These are phyloP conservation scores for Vulpes vulpes DNA, from an alignment of 2,113 vertebrate species.

Conservation along the genomic window DNA sequence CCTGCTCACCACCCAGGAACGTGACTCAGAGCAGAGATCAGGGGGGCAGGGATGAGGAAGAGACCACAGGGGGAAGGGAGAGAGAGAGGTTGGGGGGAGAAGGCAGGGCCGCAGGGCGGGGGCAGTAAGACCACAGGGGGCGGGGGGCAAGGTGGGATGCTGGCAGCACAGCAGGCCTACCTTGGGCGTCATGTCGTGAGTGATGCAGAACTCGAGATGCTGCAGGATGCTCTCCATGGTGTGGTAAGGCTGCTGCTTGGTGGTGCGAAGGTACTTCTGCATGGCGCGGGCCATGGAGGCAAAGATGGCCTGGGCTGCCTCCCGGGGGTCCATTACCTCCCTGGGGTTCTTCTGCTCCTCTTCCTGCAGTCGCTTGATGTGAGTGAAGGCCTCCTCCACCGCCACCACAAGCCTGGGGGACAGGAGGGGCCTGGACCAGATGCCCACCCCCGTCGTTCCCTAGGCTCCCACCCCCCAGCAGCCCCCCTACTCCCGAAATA, in stretches of 20 bases:
- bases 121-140: neutral
- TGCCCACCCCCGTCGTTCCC: neutral
- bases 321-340: slow-evolving; percentile 97
- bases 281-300: slow-evolving; percentile 98
- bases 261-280: slow-evolving; percentile 98
- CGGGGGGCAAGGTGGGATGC: neutral
- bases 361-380: slow-evolving; percentile 97
- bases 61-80: neutral
- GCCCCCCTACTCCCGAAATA: neutral
- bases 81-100: neutral
- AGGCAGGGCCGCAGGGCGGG: too few species aligned
- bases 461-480: neutral
- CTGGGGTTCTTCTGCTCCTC: slow-evolving; percentile 95
- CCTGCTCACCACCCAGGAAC: neutral
- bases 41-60: neutral
- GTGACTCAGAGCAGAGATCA: neutral
- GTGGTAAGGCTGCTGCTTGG: slow-evolving; percentile 97
- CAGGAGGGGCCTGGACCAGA: neutral
- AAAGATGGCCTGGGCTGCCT: slow-evolving; percentile 98
- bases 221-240: slow-evolving; percentile 99
- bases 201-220: slow-evolving; percentile 99
- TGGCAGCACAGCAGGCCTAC: slow-evolving; percentile 76
- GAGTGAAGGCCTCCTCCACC: slow-evolving; percentile 98
- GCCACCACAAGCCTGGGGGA: slow-evolving; percentile 94
- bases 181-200: slow-evolving; percentile 98